Evolutionary conservation across 2,797 vertebrate species (phyloP).

Genomic region (Rhabdophis nuchalis): DNA sequence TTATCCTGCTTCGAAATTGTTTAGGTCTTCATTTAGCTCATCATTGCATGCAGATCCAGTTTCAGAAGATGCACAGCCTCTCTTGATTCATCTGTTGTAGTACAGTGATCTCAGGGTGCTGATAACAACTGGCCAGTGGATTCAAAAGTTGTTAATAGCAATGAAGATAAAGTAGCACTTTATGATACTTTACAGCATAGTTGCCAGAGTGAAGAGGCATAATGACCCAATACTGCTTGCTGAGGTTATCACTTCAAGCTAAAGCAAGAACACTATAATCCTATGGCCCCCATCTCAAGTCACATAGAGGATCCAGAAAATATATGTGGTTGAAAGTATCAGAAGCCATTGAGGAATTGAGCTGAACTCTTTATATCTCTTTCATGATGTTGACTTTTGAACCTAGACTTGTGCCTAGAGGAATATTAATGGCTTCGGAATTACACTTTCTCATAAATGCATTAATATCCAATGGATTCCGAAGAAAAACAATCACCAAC

Average conservation of each 20-base stretch:
- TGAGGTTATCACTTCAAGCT: background rate
- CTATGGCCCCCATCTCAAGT: background rate
- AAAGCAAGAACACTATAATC: background rate
- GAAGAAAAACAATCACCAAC: too few species aligned
- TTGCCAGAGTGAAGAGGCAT: background rate
- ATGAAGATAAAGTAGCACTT: background rate
- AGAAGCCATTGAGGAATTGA: background rate
- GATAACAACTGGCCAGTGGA: background rate
- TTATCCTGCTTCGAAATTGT: background rate
- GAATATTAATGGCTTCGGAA: too few species aligned
- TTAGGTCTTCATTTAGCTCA: background rate
- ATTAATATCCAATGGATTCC: too few species aligned
- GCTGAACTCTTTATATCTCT: background rate
- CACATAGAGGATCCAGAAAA: background rate
- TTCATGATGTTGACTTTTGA: background rate
- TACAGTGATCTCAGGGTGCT: background rate
- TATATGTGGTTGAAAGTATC: background rate
- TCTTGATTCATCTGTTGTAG: background rate
- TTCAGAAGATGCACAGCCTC: background rate
- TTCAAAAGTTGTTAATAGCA: background rate
- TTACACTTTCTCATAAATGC: too few species aligned
- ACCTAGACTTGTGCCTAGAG: background rate
- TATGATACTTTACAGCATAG: background rate
- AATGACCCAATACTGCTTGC: background rate
- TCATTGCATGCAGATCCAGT: background rate